Evolutionary conservation across 2,888 invertebrate genomes (phyloP).

Genomic region (Tetranychus piercei): DNA sequence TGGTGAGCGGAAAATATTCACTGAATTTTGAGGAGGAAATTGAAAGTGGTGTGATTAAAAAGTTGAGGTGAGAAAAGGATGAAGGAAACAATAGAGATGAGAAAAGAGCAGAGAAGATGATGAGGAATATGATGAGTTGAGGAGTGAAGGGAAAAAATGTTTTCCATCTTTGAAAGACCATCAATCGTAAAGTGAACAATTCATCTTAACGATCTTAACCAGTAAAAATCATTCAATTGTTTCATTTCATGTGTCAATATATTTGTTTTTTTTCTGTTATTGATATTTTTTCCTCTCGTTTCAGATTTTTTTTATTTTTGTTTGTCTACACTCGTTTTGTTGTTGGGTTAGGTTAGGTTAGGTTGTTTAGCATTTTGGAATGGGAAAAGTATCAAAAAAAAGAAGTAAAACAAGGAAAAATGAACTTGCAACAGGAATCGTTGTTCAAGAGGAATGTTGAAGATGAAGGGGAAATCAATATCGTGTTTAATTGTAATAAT

Average conservation of each 20-base stretch:
- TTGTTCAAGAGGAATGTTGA: too few relatives aligned
- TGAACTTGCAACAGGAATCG: too few relatives aligned
- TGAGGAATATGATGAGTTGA: not conserved
- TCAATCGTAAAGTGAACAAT: not conserved
- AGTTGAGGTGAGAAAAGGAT: not conserved
- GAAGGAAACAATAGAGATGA: not conserved
- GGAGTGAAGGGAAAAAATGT: not conserved
- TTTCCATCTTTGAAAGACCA: not conserved
- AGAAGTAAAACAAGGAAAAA: too few relatives aligned
- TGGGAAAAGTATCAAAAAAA: too few relatives aligned
- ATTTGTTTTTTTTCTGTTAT: not conserved
- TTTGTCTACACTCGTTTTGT: not conserved
- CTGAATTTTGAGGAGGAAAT: not conserved
- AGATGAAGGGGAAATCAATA: too few relatives aligned
- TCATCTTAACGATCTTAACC: not conserved
- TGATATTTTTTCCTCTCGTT: not conserved
- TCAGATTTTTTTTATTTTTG: not conserved
- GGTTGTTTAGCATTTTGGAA: too few relatives aligned
- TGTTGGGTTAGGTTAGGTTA: not conserved
- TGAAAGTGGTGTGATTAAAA: not conserved
- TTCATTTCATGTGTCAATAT: not conserved
- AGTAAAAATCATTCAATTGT: not conserved
- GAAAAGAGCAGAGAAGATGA: constrained; percentile 6
- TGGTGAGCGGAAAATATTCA: not conserved
- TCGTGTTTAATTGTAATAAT: too few relatives aligned